Base-by-base conservation (phyloP, 2,888 invertebrate genomes). In the Stenichneumon culpator region DNA sequence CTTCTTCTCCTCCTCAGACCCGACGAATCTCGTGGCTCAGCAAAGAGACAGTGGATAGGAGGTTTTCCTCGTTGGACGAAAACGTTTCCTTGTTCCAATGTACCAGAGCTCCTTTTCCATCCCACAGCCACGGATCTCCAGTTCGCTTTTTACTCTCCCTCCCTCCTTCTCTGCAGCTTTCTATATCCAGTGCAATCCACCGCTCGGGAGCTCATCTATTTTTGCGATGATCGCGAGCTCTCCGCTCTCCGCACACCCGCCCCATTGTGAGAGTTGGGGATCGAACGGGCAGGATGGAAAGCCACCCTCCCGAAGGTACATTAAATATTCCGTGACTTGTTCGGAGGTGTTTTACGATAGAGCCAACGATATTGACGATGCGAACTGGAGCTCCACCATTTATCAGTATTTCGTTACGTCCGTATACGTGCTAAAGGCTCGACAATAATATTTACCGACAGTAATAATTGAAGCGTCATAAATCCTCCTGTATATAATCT, bases 31-130 rank as follows among this genome's bases (percentile, higher is more conserved):
- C 65, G 25, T 32, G 78, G 81, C 54, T 79, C 70, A 63, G 57
- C 19, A 11, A 14, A 16, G 47, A 69, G 39, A 67, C n/a, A 78
- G 69, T 57, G 52, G 54, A 19, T 60, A 54, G 54, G 52, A 79
- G 79, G 67, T 79, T 82, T 54, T 74, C 52, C 67, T 52, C 78
- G 65, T 36, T 54, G 28, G 39, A 32, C 70, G 57, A 70, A 63
- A 82, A 79, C 67, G 70, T 82, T 82, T 70, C 75, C 79, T 82
- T 85, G 82, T 82, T 67, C 67, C 82, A 50, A 74, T 67, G 65
- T 50, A 75, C 70, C 54, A 82, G 79, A 79, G 79, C 81, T 78
- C 69, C 75, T 54, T 7, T 63, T 63, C n/a, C n/a, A 44, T 63
- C 57, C 39, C 73, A 57, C 57, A 85, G 70, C 75, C 67, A 74